These are phyloP conservation scores for Andrena bucephala DNA, from an alignment of 2,888 invertebrate genomes.

Conservation along the genomic window DNA sequence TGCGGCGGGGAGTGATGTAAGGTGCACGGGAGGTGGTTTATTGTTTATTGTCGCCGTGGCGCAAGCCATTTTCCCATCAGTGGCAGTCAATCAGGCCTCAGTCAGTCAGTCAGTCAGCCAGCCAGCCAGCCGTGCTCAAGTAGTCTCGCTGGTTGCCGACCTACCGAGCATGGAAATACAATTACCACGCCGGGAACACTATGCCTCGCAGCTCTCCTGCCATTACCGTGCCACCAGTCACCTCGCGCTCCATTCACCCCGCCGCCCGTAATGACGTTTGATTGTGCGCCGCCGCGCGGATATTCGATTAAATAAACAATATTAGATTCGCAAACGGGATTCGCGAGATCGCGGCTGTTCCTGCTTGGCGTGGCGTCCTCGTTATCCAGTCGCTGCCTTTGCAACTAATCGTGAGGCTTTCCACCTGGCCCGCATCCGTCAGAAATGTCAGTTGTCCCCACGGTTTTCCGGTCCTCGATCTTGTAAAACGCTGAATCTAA, in stretches of 20 bases:
- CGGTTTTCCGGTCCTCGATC: no score
- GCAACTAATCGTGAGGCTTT: no score
- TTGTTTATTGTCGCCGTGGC: slow-evolving; percentile 64
- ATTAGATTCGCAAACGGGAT: slow-evolving; percentile 79
- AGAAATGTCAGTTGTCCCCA: no score
- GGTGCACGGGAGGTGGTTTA: slow-evolving; percentile 36
- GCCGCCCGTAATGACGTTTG: slow-evolving; percentile 81
- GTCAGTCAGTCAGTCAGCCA: slow-evolving; percentile 54
- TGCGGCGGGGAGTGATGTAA: not conserved
- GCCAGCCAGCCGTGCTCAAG: slow-evolving; percentile 64
- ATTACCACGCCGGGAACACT: slow-evolving; percentile 79
- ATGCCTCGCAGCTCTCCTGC: slow-evolving; percentile 66
- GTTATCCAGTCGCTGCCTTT: not conserved
- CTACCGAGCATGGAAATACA: slow-evolving; percentile 83
- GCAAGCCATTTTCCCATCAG: slow-evolving; percentile 65
- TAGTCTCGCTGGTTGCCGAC: slow-evolving; percentile 65
- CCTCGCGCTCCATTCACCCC: slow-evolving; percentile 44
- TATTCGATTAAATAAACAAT: slow-evolving; percentile 85
- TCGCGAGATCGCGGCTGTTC: slow-evolving; percentile 29
- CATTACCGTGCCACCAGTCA: slow-evolving; percentile 55
- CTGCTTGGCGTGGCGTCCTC: slow-evolving; percentile 21
- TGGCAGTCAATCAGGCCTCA: slow-evolving; percentile 69
- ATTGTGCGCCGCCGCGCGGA: slow-evolving; percentile 83
- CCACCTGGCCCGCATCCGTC: no score
- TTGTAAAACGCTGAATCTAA: no score